These are phyloP conservation scores for Panagrolaimus sp. DNA, from an alignment of 1,140 invertebrate species.

Conservation along the genomic window DNA sequence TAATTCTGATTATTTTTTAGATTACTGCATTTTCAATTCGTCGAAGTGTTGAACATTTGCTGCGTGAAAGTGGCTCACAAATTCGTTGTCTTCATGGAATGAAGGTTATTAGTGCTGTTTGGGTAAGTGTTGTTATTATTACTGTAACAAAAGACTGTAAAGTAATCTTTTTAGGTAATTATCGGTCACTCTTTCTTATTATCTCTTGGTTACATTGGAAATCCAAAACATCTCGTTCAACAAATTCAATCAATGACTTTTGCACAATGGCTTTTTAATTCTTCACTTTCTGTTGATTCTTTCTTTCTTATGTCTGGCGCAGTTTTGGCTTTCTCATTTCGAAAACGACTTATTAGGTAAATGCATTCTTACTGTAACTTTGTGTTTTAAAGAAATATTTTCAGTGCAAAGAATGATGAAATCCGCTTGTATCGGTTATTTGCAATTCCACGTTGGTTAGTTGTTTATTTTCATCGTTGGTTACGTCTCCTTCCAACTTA, in stretches of 20 bases:
- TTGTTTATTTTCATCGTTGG: constrained; percentile 4
- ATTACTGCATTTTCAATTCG: neutral
- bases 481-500: neutral
- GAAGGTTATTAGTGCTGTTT: neutral
- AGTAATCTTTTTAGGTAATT: neutral
- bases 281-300: constrained; percentile 4
- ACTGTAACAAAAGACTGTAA: no score
- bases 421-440: neutral
- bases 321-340: constrained; percentile 1
- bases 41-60: neutral
- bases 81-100: neutral
- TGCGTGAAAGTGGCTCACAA: neutral
- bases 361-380: neutral
- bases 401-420: neutral
- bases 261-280: neutral
- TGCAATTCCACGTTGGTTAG: neutral
- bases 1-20: neutral
- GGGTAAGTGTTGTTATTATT: neutral
- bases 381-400: neutral
- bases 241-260: neutral
- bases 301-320: neutral
- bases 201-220: neutral
- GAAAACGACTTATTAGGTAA: neutral
- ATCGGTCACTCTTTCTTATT: constrained; percentile 1
- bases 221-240: neutral